Evolutionary conservation across 2,888 invertebrate species (phyloP).

Genomic region (Drosophila barbarae): DNA sequence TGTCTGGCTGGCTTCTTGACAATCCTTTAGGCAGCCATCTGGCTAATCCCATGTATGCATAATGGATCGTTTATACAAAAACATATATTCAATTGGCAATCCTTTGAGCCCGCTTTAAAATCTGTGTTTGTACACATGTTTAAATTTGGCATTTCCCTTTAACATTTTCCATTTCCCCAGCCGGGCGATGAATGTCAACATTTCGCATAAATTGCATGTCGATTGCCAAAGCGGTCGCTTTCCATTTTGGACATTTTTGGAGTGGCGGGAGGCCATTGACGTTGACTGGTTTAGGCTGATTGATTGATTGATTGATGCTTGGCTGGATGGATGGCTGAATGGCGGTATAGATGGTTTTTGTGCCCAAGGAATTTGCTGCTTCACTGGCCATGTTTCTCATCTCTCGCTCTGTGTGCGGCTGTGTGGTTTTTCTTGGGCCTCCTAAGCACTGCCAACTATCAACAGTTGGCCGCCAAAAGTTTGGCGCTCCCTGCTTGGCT

Average conservation of each 20-base stretch:
- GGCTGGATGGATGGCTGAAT: conserved; percentile 24
- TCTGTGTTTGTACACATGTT: conserved; percentile 61
- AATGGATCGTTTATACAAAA: conserved; percentile 20
- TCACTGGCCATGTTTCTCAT: conserved; percentile 28
- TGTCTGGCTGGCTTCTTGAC: conserved; percentile 9
- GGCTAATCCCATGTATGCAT: conserved; percentile 36
- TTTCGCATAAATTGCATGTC: conserved; percentile 69
- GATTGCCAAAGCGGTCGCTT: conserved; percentile 32
- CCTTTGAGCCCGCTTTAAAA: conserved; percentile 56
- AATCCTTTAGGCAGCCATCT: conserved; percentile 23
- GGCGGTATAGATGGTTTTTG: conserved; percentile 28
- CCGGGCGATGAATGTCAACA: conserved; percentile 67
- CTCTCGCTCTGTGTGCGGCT: neutral
- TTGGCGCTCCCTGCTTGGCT: conserved; percentile 17
- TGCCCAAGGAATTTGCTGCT: conserved; percentile 36
- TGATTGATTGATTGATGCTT: conserved; percentile 56
- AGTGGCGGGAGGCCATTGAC: conserved; percentile 16
- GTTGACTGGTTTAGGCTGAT: conserved; percentile 44
- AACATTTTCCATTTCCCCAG: conserved; percentile 31
- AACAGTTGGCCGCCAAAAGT: conserved; percentile 33
- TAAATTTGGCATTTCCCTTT: conserved; percentile 37
- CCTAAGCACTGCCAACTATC: conserved; percentile 28
- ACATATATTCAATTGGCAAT: conserved; percentile 35
- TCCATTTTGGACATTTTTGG: conserved; percentile 16
- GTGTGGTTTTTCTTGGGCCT: neutral